Base-by-base conservation (phyloP, 2,797 vertebrate species). In the Stomatorhinus walkeri region DNA sequence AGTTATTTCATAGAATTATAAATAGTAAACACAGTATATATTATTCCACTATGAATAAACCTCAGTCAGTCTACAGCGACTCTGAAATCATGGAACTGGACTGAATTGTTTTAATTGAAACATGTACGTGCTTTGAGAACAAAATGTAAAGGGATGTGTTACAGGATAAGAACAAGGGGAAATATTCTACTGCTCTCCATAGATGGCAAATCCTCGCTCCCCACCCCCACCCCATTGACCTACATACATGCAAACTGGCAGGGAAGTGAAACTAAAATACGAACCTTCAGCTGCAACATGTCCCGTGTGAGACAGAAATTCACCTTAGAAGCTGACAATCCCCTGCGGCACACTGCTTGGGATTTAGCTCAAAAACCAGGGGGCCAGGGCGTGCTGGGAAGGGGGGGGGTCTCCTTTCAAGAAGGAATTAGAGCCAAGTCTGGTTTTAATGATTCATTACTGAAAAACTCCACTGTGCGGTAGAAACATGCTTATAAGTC, bases 341-440 rank as follows among this genome's bases (percentile, higher is more conserved):
- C 85, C 88, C 91, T 84, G 90, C 87, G 88, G 68, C 87, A 93
- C 91, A 91, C 89, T 85, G 88, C 91, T 54, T 56, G 89, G 92
- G 93, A 90, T 94, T 94, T 93, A 93, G 92, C 91, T 84, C 90
- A 90, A 91, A 92, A 92, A 92, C 92, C 90, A 90, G 92, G 92
- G 46, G 46, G 43, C 9, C 46, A 85, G n/a, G 1, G 83, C 5
- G 1, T 48, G n/a, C 10, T 51, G 43, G 81, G n/a, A 1, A 43
- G 43, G 43, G 36, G 40, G 19, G 46, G 43, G 46, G 8, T 72
- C 91, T 88, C 91, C 93, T 94, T 95, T 94, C 93, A 93, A 94
- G 91, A 91, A 87, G 94, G 92, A 68, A 95, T 95, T 93, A 94
- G 91, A 89, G 90, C 90, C 93, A 94, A 93, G 91, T 94, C 68